These are phyloP conservation scores for Drosophila suboccidentalis DNA, from an alignment of 2,888 invertebrate species.

Conservation along the genomic window DNA sequence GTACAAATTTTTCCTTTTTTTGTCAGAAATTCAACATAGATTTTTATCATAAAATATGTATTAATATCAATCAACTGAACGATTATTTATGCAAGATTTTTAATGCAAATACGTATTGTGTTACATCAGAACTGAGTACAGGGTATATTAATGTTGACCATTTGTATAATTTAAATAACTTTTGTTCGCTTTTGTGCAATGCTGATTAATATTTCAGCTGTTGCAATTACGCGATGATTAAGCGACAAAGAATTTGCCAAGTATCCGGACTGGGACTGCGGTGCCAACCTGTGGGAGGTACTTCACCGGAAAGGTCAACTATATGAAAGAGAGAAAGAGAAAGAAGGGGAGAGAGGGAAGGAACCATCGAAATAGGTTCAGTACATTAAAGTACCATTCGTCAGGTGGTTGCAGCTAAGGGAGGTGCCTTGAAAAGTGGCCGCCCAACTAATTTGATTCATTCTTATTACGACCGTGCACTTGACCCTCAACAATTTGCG, in stretches of 20 bases:
- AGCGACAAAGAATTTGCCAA: constrained; percentile 46
- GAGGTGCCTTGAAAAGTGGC: constrained; percentile 11
- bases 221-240: constrained; percentile 58
- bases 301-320: neutral
- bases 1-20: too few species aligned
- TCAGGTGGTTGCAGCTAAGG: neutral
- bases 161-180: constrained; percentile 12
- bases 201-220: constrained; percentile 31
- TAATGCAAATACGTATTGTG: neutral
- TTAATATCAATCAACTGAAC: too few species aligned
- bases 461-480: constrained; percentile 59
- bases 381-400: neutral
- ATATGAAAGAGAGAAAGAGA: neutral
- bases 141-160: neutral
- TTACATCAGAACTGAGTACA: neutral
- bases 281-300: neutral
- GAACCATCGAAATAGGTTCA: neutral
- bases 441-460: constrained; percentile 68
- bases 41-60: too few species aligned
- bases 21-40: too few species aligned
- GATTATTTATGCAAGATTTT: neutral
- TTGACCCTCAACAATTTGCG: constrained; percentile 78
- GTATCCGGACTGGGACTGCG: constrained; percentile 1
- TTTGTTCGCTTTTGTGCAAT: constrained; percentile 18
- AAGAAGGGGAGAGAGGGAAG: neutral